phyloP scores from a whole-genome alignment of 2,113 vertebrate genomes.

The Alouatta palliata region DNA sequence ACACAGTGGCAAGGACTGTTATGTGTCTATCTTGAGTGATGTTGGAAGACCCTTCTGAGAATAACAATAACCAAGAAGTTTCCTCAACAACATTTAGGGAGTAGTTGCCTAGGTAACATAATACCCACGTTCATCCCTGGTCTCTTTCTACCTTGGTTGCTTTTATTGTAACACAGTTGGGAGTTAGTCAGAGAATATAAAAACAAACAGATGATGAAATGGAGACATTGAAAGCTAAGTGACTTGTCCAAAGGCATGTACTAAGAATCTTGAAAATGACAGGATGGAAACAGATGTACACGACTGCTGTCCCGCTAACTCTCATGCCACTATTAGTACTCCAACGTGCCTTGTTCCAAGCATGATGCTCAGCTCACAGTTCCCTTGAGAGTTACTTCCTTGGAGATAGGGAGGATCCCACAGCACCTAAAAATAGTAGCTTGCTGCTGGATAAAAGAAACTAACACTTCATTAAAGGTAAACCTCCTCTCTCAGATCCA shows the following conservation, averaged over 20 bases:
- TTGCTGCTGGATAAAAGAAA: background rate
- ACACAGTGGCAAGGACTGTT: background rate
- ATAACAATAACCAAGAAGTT: background rate
- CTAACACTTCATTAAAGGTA: background rate
- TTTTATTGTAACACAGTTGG: background rate
- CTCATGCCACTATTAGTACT: background rate
- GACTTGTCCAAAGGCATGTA: background rate
- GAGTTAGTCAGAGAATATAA: background rate
- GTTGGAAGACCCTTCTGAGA: background rate
- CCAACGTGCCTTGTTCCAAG: background rate
- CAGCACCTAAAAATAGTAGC: background rate
- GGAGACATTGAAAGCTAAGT: background rate
- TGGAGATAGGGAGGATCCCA: background rate
- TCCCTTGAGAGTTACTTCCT: background rate
- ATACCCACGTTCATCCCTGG: background rate
- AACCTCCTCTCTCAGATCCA: background rate
- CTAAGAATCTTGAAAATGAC: background rate
- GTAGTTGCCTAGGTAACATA: background rate
- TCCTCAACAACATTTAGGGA: background rate
- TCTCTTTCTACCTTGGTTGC: background rate
- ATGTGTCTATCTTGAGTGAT: background rate
- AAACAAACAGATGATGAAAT: background rate
- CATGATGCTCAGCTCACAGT: background rate
- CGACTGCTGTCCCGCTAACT: accelerated
- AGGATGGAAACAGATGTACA: background rate